Evolutionary conservation across 1,140 invertebrate genomes (phyloP), one percentile per base, ranked within the genome.

Genomic region (Dolichoris vasculosae): DNA sequence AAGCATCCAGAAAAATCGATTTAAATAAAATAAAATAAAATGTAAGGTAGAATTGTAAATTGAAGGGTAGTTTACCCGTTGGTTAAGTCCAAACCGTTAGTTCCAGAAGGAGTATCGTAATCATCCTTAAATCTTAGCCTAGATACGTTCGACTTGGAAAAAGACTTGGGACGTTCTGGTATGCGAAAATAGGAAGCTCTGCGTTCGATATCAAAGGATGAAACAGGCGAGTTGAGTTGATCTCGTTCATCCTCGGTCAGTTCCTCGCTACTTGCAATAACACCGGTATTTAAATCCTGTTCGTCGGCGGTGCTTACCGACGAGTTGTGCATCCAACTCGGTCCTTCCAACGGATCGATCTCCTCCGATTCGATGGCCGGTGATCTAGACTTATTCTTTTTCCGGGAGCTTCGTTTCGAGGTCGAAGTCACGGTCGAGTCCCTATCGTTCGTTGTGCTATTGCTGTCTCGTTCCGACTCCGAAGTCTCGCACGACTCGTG

Each of bases 331-430:
- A 90, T 84, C 93, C 92, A 93, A 51, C 93, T 93, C 9, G 93
- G 88, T 4, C 93, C 92, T 86, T 93, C 92, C 3, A 93, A 35
- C 0, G 92, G 92, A 90, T 93, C 92, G 3, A 92, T 89, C 6
- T 86, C 75, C 0, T 77, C 15, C 32, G 85, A 85, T 13, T 79
- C 75, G 23, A 73, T n/a, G 13, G 20, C 30, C 30, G 48, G 23
- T 2, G 75, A 30, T 32, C 15, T 17, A n/a, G 23, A 76, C 35
- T 43, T 73, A 46, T 9, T 7, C 20, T 26, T 78, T 43, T 76
- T 76, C 30, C 23, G 26, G 26, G 15, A 40, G 26, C n/a, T 8
- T 46, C 8, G n/a, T 15, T 67, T 82, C 38, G 32, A 26, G 32
- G 23, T 64, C 55, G 17, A 26, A 43, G 32, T 78, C 6, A 13